phyloP scores from a whole-genome alignment of 2,113 vertebrate species.

The Vidua chalybeata region DNA sequence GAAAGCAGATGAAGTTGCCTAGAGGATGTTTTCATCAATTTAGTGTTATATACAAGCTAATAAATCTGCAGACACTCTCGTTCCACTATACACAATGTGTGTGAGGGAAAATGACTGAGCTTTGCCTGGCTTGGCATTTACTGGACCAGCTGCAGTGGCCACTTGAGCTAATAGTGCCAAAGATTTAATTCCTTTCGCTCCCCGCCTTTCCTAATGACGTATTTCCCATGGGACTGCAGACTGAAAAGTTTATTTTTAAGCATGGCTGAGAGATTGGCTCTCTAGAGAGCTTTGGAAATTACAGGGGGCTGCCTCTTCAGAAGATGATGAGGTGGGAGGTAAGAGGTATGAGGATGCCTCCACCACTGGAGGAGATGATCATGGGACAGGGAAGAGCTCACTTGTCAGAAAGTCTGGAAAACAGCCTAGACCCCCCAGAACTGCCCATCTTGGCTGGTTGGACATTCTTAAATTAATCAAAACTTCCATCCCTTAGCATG shows the following conservation, averaged over 20 bases:
- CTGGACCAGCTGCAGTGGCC: conserved; percentile 49
- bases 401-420: not conserved
- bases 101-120: conserved; percentile 45
- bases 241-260: conserved; percentile 42
- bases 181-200: conserved; percentile 50
- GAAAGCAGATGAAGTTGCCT: conserved; percentile 68
- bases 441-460: not conserved
- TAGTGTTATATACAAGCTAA: conserved; percentile 65
- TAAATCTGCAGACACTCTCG: conserved; percentile 61
- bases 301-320: not conserved
- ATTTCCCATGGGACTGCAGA: conserved; percentile 1
- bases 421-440: not conserved
- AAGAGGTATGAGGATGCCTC: not conserved
- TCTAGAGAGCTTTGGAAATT: not conserved
- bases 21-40: conserved; percentile 71
- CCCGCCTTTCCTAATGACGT: not conserved
- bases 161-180: conserved; percentile 30
- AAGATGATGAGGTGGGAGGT: not conserved
- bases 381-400: not conserved
- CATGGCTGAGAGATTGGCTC: not conserved
- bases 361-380: not conserved
- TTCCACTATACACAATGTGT: not conserved
- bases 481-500: not conserved
- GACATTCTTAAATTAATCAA: not conserved
- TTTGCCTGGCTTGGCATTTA: conserved; percentile 44